Evolutionary conservation across 1,140 invertebrate species (phyloP), one percentile per base, ranked within the genome.

Genomic region (Cephus cinctus): DNA sequence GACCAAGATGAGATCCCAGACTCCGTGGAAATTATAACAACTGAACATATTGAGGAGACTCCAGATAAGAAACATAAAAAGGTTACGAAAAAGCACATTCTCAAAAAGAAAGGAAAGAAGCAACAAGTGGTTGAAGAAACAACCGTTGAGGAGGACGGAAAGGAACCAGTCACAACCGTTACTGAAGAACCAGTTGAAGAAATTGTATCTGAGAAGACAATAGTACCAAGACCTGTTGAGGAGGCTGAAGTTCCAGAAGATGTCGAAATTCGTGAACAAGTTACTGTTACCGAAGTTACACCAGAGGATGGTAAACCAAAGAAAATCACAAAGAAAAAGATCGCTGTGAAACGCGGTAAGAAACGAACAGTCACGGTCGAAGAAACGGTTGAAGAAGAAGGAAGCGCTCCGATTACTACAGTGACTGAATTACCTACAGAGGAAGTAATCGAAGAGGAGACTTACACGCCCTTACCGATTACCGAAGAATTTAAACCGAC

Each of bases 341-440:
- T 74, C 4, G 73, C 71, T 12, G 71, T 71, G 43, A 72, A 75
- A 43, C 12, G 18, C n/a, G 32, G 61, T 12, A 44, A 63, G 20
- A 59, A 61, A 32, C 59, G 62, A n/a, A 63, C 70, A 56, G 52
- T 67, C 3, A 67, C 63, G n/a, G 68, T 67, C 21, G 59, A 73
- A 42, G 52, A 57, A 45, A 56, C 61, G 38, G 57, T 75, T 18
- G 64, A 71, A 48, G 70, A 77, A 56, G 71, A 76, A 46, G 60
- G 67, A 27, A 48, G 68, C 49, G 65, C 59, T 49, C 59, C 56
- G 38, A 59, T 40, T 34, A 62, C 59, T 8, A 61, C 62, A n/a
- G 56, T 63, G 30, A 56, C 51, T 8, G 46, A 47, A 57, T 25
- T 48, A 27, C 50, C 11, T 23, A 50, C 30, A 39, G 53, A 56